Evolutionary conservation across 37 sponge, comb jelly and placozoan species (phyloP), one percentile per base, ranked within the genome.

Genomic region (Mnemiopsis leidyi): DNA sequence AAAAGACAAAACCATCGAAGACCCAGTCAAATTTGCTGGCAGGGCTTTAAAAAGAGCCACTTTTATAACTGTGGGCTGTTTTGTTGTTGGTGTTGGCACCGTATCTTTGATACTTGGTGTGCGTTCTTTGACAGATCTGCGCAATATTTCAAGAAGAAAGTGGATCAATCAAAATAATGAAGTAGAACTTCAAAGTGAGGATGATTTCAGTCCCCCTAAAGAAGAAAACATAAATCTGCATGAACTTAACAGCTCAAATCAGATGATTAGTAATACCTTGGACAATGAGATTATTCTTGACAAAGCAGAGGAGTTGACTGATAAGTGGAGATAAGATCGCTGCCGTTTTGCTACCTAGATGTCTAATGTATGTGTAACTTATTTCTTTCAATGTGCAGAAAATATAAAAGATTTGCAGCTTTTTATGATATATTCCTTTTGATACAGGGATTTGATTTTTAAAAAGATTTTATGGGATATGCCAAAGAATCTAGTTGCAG

Each of bases 51-150:
- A 39, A 40, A 85, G 36, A 85, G 90, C 90, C 0, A 85, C 90
- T 23, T 25, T 85, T 39, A 85, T 85, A 21, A 85, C 90, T n/a
- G 90, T 85, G 1, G 40, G 61, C 5, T 85, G 90, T 85, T 85
- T 85, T 39, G 28, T 85, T 7, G 36, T 85, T n/a, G 16, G 20
- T 13, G 24, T 40, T 40, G 61, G 90, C 0, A 25, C 28, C 36
- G 48, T 85, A 25, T 38, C 90, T 39, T 1, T 85, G 33, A 1
- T 36, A 25, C 2, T 37, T 20, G 90, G 61, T 23, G 48, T 38
- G 38, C 20, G 28, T 3, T 40, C 90, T 13, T 61, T 25, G 24
- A 23, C 40, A 40, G 90, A 85, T 39, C 30, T 38, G 2, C n/a
- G 61, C 20, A 85, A 39, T n/a, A 40, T 85, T 28, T 85, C 90